Percentiles rank a stretch among this genome's conserved stretches.
Evolutionary conservation across 2,113 vertebrate genomes (phyloP).

Genomic region (Buteo buteo): DNA sequence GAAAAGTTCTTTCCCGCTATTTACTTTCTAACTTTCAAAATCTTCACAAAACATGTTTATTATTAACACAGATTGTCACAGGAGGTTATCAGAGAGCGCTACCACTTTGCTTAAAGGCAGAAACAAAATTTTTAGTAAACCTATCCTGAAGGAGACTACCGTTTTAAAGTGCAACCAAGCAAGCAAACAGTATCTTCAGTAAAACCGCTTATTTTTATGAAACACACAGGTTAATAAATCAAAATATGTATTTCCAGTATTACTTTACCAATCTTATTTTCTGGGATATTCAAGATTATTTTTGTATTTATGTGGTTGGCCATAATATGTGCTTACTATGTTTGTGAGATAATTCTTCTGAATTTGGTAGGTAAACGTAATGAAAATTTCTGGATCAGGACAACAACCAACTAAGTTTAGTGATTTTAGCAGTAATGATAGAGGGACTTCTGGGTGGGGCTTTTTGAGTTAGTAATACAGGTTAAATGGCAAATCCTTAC

Average conservation of each 20-base stretch:
- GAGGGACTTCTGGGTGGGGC: accelerated
- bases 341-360: neutral
- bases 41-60: neutral
- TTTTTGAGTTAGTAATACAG: neutral
- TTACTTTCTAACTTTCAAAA: neutral
- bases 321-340: neutral
- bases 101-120: neutral
- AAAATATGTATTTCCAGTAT: neutral
- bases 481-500: neutral
- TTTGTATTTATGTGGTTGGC: neutral
- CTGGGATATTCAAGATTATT: neutral
- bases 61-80: neutral
- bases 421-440: neutral
- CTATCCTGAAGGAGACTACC: neutral
- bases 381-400: neutral
- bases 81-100: neutral
- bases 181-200: neutral
- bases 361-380: neutral
- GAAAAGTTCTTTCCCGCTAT: neutral
- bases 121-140: neutral
- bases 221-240: neutral
- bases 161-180: neutral
- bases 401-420: neutral
- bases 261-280: neutral
- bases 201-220: neutral